Conservation (phyloP, 2,113 vertebrate genomes). For the Cygnus buccinator region DNA sequence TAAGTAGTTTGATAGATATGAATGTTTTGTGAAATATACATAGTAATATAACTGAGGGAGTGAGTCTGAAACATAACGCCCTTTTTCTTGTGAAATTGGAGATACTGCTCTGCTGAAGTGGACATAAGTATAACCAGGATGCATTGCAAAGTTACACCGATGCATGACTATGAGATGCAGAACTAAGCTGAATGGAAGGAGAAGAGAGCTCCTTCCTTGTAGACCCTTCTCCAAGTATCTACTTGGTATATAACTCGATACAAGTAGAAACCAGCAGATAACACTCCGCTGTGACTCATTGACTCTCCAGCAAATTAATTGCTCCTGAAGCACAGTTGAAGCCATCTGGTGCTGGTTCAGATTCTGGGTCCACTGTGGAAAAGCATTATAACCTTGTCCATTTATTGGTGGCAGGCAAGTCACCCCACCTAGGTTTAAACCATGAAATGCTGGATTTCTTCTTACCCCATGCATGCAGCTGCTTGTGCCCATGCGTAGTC, state of each 20-base stretch:
- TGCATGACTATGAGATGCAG: not conserved
- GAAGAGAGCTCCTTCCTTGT: accelerated
- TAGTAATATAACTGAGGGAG: not conserved
- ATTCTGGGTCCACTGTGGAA: not conserved
- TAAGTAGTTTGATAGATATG: not conserved
- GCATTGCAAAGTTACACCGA: not conserved
- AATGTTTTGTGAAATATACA: not conserved
- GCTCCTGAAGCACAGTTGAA: not conserved
- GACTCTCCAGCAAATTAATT: not conserved
- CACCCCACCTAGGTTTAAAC: not conserved
- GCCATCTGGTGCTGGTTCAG: not conserved
- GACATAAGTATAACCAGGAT: accelerated
- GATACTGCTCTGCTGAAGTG: not conserved
- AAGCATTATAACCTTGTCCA: not conserved
- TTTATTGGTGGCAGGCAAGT: accelerated
- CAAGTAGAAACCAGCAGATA: not conserved
- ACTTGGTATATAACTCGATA: too few species aligned
- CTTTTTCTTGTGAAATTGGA: not conserved
- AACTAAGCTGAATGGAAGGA: not conserved
- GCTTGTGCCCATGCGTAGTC: accelerated
- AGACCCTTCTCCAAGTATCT: not conserved
- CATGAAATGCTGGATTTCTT: not conserved
- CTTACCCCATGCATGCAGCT: accelerated
- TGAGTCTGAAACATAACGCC: accelerated
- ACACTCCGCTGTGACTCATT: not conserved